Evolutionary conservation across 2,888 invertebrate species (phyloP).

Genomic region (Scelioninae gen. 1): DNA sequence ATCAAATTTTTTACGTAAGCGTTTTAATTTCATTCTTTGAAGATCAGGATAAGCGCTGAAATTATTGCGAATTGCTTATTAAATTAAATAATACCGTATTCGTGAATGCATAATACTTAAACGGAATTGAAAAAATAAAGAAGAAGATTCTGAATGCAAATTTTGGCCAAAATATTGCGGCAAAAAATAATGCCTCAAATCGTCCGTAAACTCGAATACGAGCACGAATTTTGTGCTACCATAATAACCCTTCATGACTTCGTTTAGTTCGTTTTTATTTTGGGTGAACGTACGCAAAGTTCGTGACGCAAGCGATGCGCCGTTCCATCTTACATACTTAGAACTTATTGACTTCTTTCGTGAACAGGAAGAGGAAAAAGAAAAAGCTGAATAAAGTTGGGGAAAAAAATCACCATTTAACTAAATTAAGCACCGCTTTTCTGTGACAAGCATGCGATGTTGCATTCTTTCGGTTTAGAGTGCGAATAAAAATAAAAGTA

Average conservation of each 20-base stretch:
- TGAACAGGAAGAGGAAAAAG: conserved; percentile 16
- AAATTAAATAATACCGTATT: too few species aligned
- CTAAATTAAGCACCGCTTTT: conserved; percentile 32
- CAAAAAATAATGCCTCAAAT: conserved; percentile 7
- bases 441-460: conserved; percentile 26
- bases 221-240: conserved; percentile 39
- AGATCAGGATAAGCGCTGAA: too few species aligned
- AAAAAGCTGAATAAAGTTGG: neutral
- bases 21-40: too few species aligned
- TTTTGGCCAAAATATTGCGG: too few species aligned
- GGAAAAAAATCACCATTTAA: neutral
- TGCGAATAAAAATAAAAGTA: conserved; percentile 64
- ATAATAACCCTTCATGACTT: conserved; percentile 39
- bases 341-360: conserved; percentile 52
- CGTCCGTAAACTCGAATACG: neutral
- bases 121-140: too few species aligned
- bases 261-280: conserved; percentile 41
- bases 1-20: too few species aligned
- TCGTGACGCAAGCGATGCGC: conserved; percentile 58
- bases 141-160: too few species aligned
- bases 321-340: conserved; percentile 40
- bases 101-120: too few species aligned
- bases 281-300: conserved; percentile 56
- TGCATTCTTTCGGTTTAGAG: conserved; percentile 42
- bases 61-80: too few species aligned